Base-by-base conservation (phyloP, 2,113 vertebrate genomes). In the Oenanthe oenanthe region DNA sequence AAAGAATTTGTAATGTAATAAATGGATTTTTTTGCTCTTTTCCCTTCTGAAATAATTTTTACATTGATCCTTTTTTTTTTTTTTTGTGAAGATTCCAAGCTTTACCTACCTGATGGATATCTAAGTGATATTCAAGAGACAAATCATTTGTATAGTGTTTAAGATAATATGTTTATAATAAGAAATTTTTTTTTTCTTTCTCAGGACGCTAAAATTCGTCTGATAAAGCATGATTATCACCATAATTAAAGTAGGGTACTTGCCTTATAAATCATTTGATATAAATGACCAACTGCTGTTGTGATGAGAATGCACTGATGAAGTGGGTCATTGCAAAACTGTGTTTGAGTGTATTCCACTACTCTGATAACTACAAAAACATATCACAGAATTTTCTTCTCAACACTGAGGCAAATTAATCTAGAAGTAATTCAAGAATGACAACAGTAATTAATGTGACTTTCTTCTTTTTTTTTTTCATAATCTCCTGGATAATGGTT, bases 191-290 rank as follows among this genome's bases (percentile, higher is more conserved):
- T 76, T 91, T 95, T 86, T 90, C 74, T 92, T 93, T 80, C 70
- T 88, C 31, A 58, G 26, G 15, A 83, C 45, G 13, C 34, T 93
- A 81, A 97, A 93, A 94, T 62, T 13, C 12, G 12, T 87, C 88
- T 76, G 92, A 95, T 93, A 97, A 94, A 93, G 92, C 53, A 50
- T 72, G 18, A 85, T 68, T 83, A 88, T 80, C 50, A 42, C 88
- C 63, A 88, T 79, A 66, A 94, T 71, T 96, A 87, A 84, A 95
- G 48, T 51, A 77, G n/a, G 34, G 13, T 95, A 72, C 24, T 94
- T 95, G 81, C 32, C 56, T 91, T 92, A 80, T 81, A 92, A 95
- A 91, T 93, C 22, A 63, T 95, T 92, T 94, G 43, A 82, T 51
- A 93, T 43, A 88, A 92, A 92, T 11, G 91, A 66, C 58, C 66